Conservation (phyloP, 2,888 invertebrate species). For the Lamproptera curius region DNA sequence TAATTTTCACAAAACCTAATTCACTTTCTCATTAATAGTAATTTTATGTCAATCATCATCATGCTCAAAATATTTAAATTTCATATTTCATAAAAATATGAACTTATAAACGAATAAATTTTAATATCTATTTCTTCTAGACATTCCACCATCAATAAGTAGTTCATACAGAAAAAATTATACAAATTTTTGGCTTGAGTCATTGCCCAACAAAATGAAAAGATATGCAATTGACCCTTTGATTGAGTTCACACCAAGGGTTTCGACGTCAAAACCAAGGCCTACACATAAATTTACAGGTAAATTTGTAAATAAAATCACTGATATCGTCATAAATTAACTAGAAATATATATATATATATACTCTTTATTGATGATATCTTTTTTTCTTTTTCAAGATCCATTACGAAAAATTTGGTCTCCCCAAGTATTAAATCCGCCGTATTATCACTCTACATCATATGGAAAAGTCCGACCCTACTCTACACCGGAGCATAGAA, state of each 20-base stretch:
- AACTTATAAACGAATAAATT: too few relatives aligned
- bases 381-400: conserved; percentile 50
- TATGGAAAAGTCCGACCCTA: conserved; percentile 52
- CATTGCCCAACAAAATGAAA: conserved; percentile 85
- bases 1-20: too few relatives aligned
- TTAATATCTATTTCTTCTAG: too few relatives aligned
- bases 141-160: conserved; percentile 85
- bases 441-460: conserved; percentile 41
- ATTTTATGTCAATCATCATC: too few relatives aligned
- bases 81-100: too few relatives aligned
- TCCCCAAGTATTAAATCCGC: conserved; percentile 40
- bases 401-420: conserved; percentile 49
- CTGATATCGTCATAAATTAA: background rate
- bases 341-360: too few relatives aligned
- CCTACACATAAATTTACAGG: conserved; percentile 47
- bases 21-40: too few relatives aligned
- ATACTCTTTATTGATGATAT: too few relatives aligned
- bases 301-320: conserved; percentile 26
- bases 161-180: conserved; percentile 87
- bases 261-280: conserved; percentile 45
- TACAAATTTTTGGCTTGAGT: conserved; percentile 91
- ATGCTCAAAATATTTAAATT: too few relatives aligned
- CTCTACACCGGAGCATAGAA: conserved; percentile 39
- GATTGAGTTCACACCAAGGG: conserved; percentile 50
- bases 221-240: conserved; percentile 65